phyloP scores from a whole-genome alignment of 2,888 invertebrate genomes.

The Spodoptera exigua region DNA sequence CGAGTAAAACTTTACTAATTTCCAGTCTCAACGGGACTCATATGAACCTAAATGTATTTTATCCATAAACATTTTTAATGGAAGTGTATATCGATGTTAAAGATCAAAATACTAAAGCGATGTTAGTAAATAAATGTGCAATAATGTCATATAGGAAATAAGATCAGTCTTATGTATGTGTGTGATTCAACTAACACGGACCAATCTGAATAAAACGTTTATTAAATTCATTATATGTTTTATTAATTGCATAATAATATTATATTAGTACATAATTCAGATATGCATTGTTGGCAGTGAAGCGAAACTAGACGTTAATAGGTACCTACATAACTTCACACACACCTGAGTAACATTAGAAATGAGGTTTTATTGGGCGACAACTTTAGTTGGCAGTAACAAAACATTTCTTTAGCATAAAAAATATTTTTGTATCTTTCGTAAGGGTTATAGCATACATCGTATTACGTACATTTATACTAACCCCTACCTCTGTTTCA shows the following conservation, averaged over 20 bases:
- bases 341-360: conserved; percentile 27
- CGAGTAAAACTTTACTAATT: too few relatives aligned
- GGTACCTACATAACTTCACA: conserved; percentile 26
- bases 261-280: conserved; percentile 36
- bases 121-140: conserved; percentile 47
- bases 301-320: conserved; percentile 48
- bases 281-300: conserved; percentile 51
- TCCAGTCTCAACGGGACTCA: too few relatives aligned
- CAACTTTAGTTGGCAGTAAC: conserved; percentile 3
- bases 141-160: conserved; percentile 49
- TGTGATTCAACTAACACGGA: conserved; percentile 63
- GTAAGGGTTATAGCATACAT: too few relatives aligned
- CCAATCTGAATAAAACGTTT: conserved; percentile 74
- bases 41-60: too few relatives aligned
- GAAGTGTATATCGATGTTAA: background rate
- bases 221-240: conserved; percentile 66
- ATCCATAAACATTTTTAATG: too few relatives aligned
- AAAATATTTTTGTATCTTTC: too few relatives aligned
- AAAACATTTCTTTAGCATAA: too few relatives aligned
- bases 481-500: too few relatives aligned
- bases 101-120: conserved; percentile 24
- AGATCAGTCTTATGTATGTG: conserved; percentile 54
- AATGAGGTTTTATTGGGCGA: conserved; percentile 25
- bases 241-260: conserved; percentile 65
- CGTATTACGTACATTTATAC: too few relatives aligned